A percentile compares a stretch with the other conserved stretches of the same genome.
These are phyloP conservation scores for Yponomeuta sedellus DNA, from an alignment of 2,888 invertebrate genomes.

Conservation along the genomic window DNA sequence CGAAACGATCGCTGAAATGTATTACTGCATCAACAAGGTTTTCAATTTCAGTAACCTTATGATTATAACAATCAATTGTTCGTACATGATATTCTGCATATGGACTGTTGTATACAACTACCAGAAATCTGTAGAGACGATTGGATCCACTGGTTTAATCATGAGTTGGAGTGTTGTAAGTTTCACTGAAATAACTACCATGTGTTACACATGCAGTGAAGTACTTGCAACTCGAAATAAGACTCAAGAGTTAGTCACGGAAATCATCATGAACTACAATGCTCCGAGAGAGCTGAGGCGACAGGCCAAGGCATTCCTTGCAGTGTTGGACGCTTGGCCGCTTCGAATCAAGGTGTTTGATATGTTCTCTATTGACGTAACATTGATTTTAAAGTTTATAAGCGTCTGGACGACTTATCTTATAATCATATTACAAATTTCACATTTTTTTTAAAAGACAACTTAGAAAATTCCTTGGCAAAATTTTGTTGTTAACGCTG, in stretches of 20 bases:
- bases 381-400: slow-evolving; percentile 53
- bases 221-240: slow-evolving; percentile 17
- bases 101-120: slow-evolving; percentile 19
- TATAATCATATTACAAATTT: slow-evolving; percentile 55
- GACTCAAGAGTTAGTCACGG: slow-evolving; percentile 21
- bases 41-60: slow-evolving; percentile 22
- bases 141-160: slow-evolving; percentile 7
- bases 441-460: slow-evolving; percentile 37
- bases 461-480: too few species aligned
- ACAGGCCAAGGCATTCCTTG: slow-evolving; percentile 23
- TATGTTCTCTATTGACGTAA: slow-evolving; percentile 54
- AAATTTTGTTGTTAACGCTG: too few species aligned
- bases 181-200: slow-evolving; percentile 13
- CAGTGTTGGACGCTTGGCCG: slow-evolving; percentile 22
- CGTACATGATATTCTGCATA: slow-evolving; percentile 20
- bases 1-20: slow-evolving; percentile 20
- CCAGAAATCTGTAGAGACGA: not conserved
- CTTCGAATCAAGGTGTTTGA: slow-evolving; percentile 42
- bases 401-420: slow-evolving; percentile 57
- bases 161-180: slow-evolving; percentile 19
- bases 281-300: slow-evolving; percentile 15
- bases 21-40: slow-evolving; percentile 19
- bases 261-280: slow-evolving; percentile 23
- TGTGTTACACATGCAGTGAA: slow-evolving; percentile 20
- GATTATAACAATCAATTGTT: slow-evolving; percentile 18